Evolutionary conservation across 2,113 vertebrate species (phyloP).

Genomic region (Channa maculata): DNA sequence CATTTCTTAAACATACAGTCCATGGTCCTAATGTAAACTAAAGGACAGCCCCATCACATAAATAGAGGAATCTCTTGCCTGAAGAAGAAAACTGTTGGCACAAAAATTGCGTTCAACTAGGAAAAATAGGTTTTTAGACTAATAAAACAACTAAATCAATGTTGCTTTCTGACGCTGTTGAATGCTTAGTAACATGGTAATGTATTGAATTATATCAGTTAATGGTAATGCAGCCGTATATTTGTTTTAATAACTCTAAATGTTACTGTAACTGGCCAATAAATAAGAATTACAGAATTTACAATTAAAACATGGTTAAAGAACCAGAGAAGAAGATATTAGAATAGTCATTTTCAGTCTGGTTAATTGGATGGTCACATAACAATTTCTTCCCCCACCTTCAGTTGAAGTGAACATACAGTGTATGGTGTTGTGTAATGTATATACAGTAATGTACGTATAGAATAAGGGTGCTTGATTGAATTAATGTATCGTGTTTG

Average conservation of each 20-base stretch:
- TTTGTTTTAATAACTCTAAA: background rate
- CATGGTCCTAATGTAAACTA: too few relatives aligned
- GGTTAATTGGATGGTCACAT: background rate
- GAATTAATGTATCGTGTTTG: slow-evolving; percentile 56
- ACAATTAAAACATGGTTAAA: background rate
- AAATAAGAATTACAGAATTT: background rate
- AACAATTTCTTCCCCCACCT: slow-evolving; percentile 9
- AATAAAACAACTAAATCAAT: background rate
- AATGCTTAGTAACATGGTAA: background rate
- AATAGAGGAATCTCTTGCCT: background rate
- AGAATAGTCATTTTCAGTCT: background rate
- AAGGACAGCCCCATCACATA: background rate
- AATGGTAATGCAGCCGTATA: too few relatives aligned
- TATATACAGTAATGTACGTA: background rate
- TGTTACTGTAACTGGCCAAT: background rate
- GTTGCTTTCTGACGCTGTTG: background rate
- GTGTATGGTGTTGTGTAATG: background rate
- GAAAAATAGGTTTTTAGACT: too few relatives aligned
- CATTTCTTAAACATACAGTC: slow-evolving; percentile 17
- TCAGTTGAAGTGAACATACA: slow-evolving; percentile 4
- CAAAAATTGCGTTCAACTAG: background rate
- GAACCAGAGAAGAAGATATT: background rate
- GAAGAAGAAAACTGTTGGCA: background rate
- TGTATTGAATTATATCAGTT: too few relatives aligned
- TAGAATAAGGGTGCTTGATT: slow-evolving; percentile 36